Evolutionary conservation across 2,797 vertebrate species (phyloP).

Genomic region (Arnoldichthys spilopterus): DNA sequence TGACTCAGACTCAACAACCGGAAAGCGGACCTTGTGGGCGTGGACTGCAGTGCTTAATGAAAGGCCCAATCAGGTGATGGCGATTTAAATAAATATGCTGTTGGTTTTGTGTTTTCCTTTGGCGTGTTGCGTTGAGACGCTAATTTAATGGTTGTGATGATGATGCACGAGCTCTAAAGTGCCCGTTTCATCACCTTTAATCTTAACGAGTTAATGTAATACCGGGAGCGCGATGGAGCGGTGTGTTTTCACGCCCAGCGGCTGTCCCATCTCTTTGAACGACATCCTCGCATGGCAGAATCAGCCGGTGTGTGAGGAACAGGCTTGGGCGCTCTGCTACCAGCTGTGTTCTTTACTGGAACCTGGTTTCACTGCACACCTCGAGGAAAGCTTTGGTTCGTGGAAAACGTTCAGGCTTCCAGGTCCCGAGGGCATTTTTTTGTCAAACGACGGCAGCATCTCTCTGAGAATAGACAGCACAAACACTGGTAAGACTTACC

Average conservation of each 20-base stretch:
- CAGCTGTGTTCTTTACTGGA: slow-evolving; percentile 69
- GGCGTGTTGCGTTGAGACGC: too few relatives aligned
- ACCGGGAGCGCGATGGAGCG: slow-evolving; percentile 26
- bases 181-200: neutral
- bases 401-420: slow-evolving; percentile 53
- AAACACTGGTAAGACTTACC: slow-evolving; percentile 17
- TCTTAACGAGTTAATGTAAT: too few relatives aligned
- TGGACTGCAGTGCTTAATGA: slow-evolving; percentile 1
- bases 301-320: slow-evolving; percentile 74
- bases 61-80: neutral
- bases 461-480: slow-evolving; percentile 56
- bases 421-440: slow-evolving; percentile 63
- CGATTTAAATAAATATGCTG: neutral
- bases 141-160: neutral
- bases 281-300: slow-evolving; percentile 69
- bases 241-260: neutral
- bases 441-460: slow-evolving; percentile 70
- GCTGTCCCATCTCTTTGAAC: slow-evolving; percentile 64
- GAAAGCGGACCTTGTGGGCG: neutral
- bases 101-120: neutral
- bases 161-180: neutral
- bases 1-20: too few relatives aligned
- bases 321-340: slow-evolving; percentile 80
- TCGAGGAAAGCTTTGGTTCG: neutral
- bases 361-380: neutral